phyloP scores from a whole-genome alignment of 2,888 invertebrate genomes.

The Macaria liturata region DNA sequence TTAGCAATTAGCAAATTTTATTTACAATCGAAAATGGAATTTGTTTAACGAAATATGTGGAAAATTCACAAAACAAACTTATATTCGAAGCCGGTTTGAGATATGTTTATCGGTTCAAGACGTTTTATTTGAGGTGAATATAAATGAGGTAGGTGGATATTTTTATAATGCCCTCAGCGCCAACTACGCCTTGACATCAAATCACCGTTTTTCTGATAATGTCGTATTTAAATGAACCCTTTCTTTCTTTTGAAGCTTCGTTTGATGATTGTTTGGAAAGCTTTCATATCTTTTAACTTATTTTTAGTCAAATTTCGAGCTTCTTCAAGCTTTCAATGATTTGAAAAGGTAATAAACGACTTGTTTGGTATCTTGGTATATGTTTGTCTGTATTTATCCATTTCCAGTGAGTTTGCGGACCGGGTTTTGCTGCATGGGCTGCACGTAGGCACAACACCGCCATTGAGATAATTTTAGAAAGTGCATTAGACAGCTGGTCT shows the following conservation, averaged over 20 bases:
- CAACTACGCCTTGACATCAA: slow-evolving; percentile 27
- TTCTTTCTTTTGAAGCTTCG: slow-evolving; percentile 17
- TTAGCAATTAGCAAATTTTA: too few species aligned
- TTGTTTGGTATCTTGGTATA: too few species aligned
- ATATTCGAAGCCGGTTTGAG: slow-evolving; percentile 3
- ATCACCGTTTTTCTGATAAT: slow-evolving; percentile 26
- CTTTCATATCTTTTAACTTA: background rate
- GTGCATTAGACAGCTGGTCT: slow-evolving; percentile 47
- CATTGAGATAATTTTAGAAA: slow-evolving; percentile 46
- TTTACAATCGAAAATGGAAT: slow-evolving; percentile 1
- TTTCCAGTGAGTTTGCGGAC: too few species aligned
- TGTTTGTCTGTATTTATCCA: too few species aligned
- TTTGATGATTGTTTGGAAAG: slow-evolving; percentile 5
- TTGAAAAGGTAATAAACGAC: too few species aligned
- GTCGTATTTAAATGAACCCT: slow-evolving; percentile 20
- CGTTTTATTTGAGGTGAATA: slow-evolving; percentile 20
- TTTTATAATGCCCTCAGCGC: slow-evolving; percentile 24
- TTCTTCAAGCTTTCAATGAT: too few species aligned
- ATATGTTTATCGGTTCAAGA: slow-evolving; percentile 18
- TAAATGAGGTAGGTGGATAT: slow-evolving; percentile 23
- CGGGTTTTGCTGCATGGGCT: slow-evolving; percentile 3
- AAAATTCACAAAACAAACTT: slow-evolving; percentile 5
- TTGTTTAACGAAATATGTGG: background rate
- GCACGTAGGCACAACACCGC: slow-evolving; percentile 4
- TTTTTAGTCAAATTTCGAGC: too few species aligned